Evolutionary conservation across 2,113 vertebrate genomes (phyloP), one percentile per base, ranked within the genome.

Genomic region (Panthera leo): DNA sequence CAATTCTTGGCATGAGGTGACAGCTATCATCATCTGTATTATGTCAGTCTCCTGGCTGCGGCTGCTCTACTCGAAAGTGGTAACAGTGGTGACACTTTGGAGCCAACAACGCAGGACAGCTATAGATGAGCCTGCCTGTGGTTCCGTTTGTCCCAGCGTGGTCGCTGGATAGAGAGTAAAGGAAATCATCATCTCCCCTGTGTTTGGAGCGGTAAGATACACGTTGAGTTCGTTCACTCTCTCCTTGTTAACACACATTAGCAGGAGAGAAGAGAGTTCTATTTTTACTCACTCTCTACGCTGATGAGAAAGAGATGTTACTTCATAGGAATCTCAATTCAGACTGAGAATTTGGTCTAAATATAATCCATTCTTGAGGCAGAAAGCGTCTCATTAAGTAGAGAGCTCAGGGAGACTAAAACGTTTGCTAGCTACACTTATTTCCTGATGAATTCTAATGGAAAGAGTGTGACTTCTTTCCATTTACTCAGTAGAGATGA

Each of bases 291-390:
- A n/a, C 76, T 97, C n/a, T 88, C 51, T 82, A 45, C 42, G 39
- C 65, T 93, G 83, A 92, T 90, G 94, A 97, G 87, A 91, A 96
- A 96, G 97, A 98, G 98, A 95, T 97, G 95, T 96, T 94, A 89
- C 42, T 97, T 97, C 75, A 95, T 34, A 71, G 53, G 97, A 97
- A 86, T 95, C 85, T 94, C 95, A 96, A 36, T 96, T 97, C 87
- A 95, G 87, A 95, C 85, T 58, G 97, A 97, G 94, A 94, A 84
- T 67, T 58, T 91, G 67, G 15, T 91, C 97, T 97, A 97, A 97
- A 96, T 97, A 97, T 96, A 98, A 85, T 42, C 96, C 78, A 84
- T 84, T 97, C 94, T 94, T 78, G 71, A 85, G 89, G 87, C 87
- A 92, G 93, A 94, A 97, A 91, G 79, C 34, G 9, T 90, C 96